Percentiles rank a stretch among this genome's conserved stretches.
Conservation (phyloP, 2,797 vertebrate species). For the Enteromius mattozi region DNA sequence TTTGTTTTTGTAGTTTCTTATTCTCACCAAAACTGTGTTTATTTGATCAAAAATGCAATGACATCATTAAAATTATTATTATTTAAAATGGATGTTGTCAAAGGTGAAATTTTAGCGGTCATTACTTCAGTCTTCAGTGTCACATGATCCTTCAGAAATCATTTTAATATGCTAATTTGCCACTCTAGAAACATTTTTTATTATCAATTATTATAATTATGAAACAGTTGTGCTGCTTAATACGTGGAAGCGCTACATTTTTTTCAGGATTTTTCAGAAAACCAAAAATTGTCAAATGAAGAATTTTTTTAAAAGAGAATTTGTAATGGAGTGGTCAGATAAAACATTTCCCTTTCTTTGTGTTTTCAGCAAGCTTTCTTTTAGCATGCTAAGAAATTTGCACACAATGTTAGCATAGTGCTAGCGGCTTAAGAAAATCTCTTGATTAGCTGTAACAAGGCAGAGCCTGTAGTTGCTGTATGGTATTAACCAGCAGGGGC, state of each 20-base stretch:
- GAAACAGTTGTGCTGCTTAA: background rate
- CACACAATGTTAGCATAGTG: background rate
- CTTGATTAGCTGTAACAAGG: background rate
- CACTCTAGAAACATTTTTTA: background rate
- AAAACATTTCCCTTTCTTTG: background rate
- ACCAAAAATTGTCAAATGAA: too few species aligned
- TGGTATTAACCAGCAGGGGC: background rate
- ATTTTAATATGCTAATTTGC: background rate
- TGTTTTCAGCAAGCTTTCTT: background rate
- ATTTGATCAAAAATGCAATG: background rate
- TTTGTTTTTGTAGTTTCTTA: background rate
- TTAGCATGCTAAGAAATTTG: background rate
- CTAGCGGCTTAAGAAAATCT: background rate
- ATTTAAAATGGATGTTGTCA: too few species aligned
- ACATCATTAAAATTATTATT: background rate
- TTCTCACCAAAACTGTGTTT: background rate
- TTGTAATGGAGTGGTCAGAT: background rate
- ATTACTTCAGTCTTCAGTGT: background rate
- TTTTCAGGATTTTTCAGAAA: background rate
- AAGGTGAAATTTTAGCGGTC: background rate
- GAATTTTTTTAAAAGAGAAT: too few species aligned
- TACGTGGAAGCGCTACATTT: background rate
- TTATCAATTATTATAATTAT: background rate
- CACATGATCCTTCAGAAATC: background rate
- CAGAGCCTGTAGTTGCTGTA: background rate